A percentile compares a stretch with the other conserved stretches of the same genome.
phyloP scores from a whole-genome alignment of 2,113 vertebrate species.

The Centrocercus urophasianus region DNA sequence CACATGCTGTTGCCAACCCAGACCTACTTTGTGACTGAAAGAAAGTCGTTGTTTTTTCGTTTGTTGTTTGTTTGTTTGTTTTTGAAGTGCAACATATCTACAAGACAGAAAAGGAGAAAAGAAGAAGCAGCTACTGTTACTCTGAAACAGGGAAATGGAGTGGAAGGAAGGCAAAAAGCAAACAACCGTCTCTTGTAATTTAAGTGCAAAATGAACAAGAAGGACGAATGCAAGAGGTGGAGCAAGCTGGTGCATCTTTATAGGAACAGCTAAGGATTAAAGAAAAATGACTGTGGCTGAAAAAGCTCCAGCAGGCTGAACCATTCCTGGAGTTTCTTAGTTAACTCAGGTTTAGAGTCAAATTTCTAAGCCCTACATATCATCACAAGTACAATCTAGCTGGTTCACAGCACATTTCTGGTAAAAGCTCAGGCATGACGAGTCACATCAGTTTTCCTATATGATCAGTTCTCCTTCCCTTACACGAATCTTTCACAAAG shows the following conservation, averaged over 20 bases:
- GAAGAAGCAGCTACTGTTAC: background rate
- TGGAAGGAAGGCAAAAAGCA: background rate
- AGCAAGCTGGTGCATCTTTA: background rate
- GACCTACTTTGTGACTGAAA: background rate
- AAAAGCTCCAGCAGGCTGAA: background rate
- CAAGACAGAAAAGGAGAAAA: background rate
- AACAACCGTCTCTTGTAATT: background rate
- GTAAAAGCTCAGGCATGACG: background rate
- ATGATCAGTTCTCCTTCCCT: background rate
- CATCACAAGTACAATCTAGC: background rate
- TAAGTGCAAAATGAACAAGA: background rate
- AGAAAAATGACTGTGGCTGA: background rate
- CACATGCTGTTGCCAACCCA: background rate
- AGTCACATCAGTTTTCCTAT: background rate
- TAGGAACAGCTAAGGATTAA: background rate
- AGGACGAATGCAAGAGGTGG: background rate
- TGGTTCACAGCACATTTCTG: background rate
- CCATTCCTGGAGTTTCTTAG: background rate
- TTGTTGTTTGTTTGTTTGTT: background rate
- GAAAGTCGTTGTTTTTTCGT: too few relatives aligned
- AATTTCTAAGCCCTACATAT: background rate
- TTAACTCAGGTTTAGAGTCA: background rate
- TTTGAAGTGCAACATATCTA: background rate
- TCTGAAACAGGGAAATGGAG: background rate
- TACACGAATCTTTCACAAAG: background rate